These are phyloP conservation scores for Selene dorsalis DNA, from an alignment of 2,797 vertebrate species.

Conservation along the genomic window DNA sequence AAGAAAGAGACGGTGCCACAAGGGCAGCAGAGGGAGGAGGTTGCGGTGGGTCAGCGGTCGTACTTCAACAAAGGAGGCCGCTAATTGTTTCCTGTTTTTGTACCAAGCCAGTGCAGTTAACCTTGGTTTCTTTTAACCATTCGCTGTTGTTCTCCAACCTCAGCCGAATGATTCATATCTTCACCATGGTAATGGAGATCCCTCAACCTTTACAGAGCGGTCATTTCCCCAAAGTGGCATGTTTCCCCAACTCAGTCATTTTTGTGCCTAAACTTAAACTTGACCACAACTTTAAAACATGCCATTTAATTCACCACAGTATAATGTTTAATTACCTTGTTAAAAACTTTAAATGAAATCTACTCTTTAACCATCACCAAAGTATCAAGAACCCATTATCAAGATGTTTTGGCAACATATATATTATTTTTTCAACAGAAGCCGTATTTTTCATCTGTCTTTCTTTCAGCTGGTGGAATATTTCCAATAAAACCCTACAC, in stretches of 20 bases:
- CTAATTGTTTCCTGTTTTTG: slow-evolving; percentile 13
- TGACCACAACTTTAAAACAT: not conserved
- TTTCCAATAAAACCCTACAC: not conserved
- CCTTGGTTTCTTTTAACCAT: not conserved
- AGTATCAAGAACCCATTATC: not conserved
- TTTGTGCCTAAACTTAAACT: not conserved
- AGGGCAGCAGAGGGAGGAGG: not conserved
- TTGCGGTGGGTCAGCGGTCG: not conserved
- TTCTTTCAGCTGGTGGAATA: not conserved
- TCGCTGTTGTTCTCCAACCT: not conserved
- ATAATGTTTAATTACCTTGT: not conserved
- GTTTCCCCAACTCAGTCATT: not conserved
- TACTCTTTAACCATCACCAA: not conserved
- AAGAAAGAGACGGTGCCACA: not conserved
- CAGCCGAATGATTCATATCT: not conserved
- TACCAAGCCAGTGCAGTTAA: not conserved
- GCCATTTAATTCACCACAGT: not conserved
- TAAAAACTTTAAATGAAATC: too few relatives aligned
- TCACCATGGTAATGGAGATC: not conserved
- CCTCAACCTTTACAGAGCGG: too few relatives aligned
- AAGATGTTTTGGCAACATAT: not conserved
- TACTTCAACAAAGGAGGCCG: not conserved
- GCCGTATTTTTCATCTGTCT: not conserved
- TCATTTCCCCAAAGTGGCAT: not conserved
- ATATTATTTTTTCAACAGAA: not conserved